phyloP scores from a whole-genome alignment of 2,888 invertebrate species.

The Serrognathus titanus region DNA sequence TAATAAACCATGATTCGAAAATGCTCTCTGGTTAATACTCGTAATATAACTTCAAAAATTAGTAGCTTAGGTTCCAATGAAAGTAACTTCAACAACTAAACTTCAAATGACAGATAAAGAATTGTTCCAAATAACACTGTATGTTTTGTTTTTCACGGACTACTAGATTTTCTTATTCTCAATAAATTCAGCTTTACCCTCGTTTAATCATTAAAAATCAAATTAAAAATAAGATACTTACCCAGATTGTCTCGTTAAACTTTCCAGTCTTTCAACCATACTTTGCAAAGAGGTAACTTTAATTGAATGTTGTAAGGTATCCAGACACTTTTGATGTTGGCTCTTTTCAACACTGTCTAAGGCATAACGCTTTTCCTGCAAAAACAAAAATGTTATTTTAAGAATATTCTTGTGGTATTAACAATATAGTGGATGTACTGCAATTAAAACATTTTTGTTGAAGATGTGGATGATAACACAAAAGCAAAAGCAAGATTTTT shows the following conservation, averaged over 20 bases:
- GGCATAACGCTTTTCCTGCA: slow-evolving; percentile 84
- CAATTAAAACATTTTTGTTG: neutral
- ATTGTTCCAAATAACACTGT: no score
- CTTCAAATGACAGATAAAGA: no score
- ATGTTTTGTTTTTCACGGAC: no score
- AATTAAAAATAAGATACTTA: slow-evolving; percentile 38
- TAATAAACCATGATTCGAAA: no score
- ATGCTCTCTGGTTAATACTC: no score
- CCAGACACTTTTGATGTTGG: slow-evolving; percentile 85
- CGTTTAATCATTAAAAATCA: no score
- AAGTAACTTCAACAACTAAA: no score
- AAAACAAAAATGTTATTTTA: slow-evolving; percentile 23
- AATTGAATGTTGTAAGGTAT: slow-evolving; percentile 89
- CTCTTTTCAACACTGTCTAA: slow-evolving; percentile 81
- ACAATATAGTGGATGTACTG: neutral
- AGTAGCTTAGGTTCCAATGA: no score
- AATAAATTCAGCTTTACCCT: no score
- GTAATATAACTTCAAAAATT: no score
- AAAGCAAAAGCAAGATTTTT: neutral
- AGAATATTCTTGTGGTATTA: no score
- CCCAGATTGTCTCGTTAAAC: slow-evolving; percentile 86
- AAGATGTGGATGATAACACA: slow-evolving; percentile 8
- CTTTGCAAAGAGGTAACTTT: slow-evolving; percentile 89
- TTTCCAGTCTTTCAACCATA: slow-evolving; percentile 87
- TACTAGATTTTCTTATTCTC: no score